Percentiles rank a stretch among this genome's conserved stretches.
Conservation (phyloP, 1,140 invertebrate genomes). For the Ctenoplectra terminalis region DNA sequence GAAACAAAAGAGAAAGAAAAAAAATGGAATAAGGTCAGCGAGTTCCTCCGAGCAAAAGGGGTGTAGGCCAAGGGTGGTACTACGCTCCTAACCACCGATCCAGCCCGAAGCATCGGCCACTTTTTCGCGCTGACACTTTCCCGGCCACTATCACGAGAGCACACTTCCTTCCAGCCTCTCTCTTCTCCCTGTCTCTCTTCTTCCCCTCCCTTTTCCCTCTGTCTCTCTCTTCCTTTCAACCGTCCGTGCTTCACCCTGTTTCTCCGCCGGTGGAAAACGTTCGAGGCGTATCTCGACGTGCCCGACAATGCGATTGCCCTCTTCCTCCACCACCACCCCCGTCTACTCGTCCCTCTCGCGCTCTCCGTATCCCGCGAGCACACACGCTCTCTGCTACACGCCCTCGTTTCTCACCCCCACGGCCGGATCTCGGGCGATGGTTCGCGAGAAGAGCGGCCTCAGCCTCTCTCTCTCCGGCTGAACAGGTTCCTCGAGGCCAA, state of each 20-base stretch:
- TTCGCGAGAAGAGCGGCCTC: background rate
- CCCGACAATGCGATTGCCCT: conserved; percentile 17
- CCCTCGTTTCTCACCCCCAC: conserved; percentile 35
- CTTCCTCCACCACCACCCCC: conserved; percentile 32
- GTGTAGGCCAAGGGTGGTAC: conserved; percentile 15
- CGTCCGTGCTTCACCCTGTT: conserved; percentile 10
- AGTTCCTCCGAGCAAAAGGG: background rate
- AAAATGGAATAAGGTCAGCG: background rate
- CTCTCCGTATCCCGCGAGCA: background rate
- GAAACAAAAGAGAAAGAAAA: background rate
- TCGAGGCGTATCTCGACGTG: conserved; percentile 42
- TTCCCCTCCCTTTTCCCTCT: background rate
- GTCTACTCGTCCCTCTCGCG: conserved; percentile 9
- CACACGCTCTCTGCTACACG: conserved; percentile 1
- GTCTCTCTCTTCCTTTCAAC: background rate
- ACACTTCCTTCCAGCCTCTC: conserved; percentile 42
- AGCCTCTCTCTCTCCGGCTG: background rate
- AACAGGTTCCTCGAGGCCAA: conserved; percentile 49
- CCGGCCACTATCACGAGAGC: conserved; percentile 9
- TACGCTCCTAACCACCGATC: background rate
- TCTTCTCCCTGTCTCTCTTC: background rate
- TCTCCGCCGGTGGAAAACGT: conserved; percentile 19
- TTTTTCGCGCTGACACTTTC: conserved; percentile 15
- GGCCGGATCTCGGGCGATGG: background rate
- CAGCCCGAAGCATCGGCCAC: background rate